A percentile compares a stretch with the other conserved stretches of the same genome.
Conservation (phyloP, 1,140 invertebrate species). For the Listronotus bonariensis region DNA sequence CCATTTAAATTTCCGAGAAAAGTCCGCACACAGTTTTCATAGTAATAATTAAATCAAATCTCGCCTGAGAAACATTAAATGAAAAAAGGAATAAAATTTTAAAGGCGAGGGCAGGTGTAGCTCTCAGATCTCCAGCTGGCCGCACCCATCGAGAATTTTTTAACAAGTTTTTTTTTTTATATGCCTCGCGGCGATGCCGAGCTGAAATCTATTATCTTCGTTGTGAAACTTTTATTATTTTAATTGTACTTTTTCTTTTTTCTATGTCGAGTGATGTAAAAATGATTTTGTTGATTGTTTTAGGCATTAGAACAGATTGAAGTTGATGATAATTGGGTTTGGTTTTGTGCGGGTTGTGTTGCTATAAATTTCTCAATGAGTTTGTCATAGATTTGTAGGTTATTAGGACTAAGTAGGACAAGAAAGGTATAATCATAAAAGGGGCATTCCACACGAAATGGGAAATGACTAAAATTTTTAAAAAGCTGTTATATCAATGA, state of each 20-base stretch:
- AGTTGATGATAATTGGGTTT: no score
- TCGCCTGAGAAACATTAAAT: no score
- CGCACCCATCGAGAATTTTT: slow-evolving; percentile 16
- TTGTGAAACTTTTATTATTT: slow-evolving; percentile 18
- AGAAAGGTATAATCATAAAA: no score
- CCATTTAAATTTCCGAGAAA: slow-evolving; percentile 7
- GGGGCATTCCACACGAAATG: no score
- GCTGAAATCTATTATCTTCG: slow-evolving; percentile 17
- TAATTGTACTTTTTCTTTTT: slow-evolving; percentile 2
- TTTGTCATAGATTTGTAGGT: no score
- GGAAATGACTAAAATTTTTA: no score
- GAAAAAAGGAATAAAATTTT: not conserved
- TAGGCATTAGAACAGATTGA: not conserved
- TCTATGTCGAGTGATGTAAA: slow-evolving; percentile 1
- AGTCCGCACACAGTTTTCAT: not conserved
- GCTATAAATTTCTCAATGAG: no score
- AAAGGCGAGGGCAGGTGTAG: slow-evolving; percentile 13
- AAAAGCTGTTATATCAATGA: no score
- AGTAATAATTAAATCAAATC: slow-evolving; percentile 13
- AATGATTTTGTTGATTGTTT: not conserved
- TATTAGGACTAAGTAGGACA: no score
- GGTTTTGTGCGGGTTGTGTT: no score
- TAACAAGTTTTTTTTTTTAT: slow-evolving; percentile 8
- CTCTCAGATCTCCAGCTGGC: slow-evolving; percentile 9
- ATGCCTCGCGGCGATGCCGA: not conserved